phyloP scores from a whole-genome alignment of 2,113 vertebrate species.

The Ptilonorhynchus violaceus region DNA sequence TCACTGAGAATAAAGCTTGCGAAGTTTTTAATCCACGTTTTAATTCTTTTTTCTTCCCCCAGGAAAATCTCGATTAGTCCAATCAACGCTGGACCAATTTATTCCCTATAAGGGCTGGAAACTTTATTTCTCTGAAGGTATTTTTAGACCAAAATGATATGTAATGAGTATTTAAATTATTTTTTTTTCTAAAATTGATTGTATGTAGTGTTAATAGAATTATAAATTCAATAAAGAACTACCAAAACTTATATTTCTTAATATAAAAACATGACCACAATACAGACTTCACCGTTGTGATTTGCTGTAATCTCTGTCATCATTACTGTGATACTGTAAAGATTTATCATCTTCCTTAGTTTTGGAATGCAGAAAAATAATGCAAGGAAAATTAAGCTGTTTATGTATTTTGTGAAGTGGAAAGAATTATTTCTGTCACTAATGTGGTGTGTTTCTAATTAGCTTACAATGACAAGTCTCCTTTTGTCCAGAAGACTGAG shows the following conservation, averaged over 20 bases:
- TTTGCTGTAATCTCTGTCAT: background rate
- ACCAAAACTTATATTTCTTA: background rate
- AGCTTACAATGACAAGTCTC: constrained; percentile 86
- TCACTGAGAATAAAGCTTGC: background rate
- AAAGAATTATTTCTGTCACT: background rate
- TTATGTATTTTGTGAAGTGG: background rate
- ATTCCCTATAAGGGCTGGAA: constrained; percentile 93
- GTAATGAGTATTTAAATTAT: background rate
- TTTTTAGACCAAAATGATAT: background rate
- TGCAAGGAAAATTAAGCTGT: background rate
- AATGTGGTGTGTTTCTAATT: background rate
- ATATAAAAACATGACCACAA: background rate
- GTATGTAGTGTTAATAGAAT: background rate
- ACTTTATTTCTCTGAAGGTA: constrained; percentile 95
- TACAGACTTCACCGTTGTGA: background rate
- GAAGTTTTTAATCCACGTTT: background rate
- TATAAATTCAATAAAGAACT: background rate
- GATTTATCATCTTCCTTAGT: background rate
- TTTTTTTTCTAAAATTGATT: background rate
- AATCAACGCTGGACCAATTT: constrained; percentile 78
- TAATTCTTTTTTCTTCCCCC: background rate
- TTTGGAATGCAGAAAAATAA: background rate
- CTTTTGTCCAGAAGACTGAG: constrained; percentile 87
- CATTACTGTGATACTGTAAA: background rate
- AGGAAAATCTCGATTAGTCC: constrained; percentile 64